These are phyloP conservation scores for Bombus sylvicola DNA, from an alignment of 1,140 invertebrate species.

Conservation along the genomic window DNA sequence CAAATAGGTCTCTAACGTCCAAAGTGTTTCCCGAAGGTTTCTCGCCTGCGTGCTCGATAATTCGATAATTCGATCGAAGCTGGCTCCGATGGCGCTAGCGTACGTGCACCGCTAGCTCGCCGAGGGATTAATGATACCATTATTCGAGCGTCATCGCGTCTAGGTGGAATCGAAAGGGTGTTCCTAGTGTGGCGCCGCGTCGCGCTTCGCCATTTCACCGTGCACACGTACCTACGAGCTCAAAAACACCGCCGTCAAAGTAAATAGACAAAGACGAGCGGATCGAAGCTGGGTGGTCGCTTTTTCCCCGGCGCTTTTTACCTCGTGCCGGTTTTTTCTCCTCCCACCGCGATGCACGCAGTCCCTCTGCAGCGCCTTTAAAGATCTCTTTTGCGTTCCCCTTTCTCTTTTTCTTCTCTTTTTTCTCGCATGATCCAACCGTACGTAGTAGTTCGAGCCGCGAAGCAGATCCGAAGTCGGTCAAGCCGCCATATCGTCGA, in stretches of 20 bases:
- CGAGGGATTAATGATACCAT: slow-evolving; percentile 51
- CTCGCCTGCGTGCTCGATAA: slow-evolving; percentile 1
- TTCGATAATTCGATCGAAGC: slow-evolving; percentile 36
- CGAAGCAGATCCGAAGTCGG: slow-evolving; percentile 43
- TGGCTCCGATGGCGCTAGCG: neutral
- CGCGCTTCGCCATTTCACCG: neutral
- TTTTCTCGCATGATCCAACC: neutral
- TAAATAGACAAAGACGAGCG: slow-evolving; percentile 39
- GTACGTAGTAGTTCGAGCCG: neutral
- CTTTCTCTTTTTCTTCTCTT: too few relatives aligned
- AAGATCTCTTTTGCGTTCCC: slow-evolving; percentile 30
- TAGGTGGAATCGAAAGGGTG: slow-evolving; percentile 27
- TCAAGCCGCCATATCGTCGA: slow-evolving; percentile 56
- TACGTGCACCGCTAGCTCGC: slow-evolving; percentile 2
- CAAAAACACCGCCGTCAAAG: slow-evolving; percentile 24
- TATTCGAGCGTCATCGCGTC: slow-evolving; percentile 46
- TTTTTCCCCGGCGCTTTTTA: slow-evolving; percentile 23
- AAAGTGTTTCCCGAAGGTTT: neutral
- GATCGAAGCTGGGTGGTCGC: slow-evolving; percentile 15
- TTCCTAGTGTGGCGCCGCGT: neutral
- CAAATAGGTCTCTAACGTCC: too few relatives aligned
- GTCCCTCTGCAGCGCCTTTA: slow-evolving; percentile 15
- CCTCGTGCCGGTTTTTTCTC: slow-evolving; percentile 14
- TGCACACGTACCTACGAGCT: neutral
- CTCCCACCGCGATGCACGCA: neutral